Evolutionary conservation across 2,888 invertebrate species (phyloP), one percentile per base, ranked within the genome.

Genomic region (Mimas tiliae): DNA sequence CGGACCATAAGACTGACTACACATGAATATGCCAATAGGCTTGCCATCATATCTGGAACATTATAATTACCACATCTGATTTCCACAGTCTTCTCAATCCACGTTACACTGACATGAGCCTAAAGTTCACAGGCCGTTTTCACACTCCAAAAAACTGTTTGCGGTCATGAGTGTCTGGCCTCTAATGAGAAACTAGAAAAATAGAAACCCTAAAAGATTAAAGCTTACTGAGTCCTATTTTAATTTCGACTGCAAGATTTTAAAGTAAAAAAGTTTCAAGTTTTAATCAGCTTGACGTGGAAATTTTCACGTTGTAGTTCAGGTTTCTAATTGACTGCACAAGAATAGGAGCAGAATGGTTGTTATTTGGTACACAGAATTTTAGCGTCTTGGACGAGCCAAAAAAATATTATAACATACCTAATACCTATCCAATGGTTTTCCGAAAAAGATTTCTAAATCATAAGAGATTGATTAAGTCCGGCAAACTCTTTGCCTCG

Each of bases 61-160:
- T 50, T 4, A 33, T 42, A 38, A 34, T 8, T 58, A 9, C 34
- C 65, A 6, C 34, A 58, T 65, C 48, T 47, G 33, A 65, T 19
- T 1, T 4, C 27, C 27, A 27, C 19, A 27, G 33, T 12, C 9
- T 65, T 21, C 55, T 34, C 14, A 19, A 7, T 21, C n/a, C 16
- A 7, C 2, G 65, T 19, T 14, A 70, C 69, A 64, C 52, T 14
- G 27, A 52, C 58, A 70, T 68, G 73, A 68, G 66, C 69, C 66
- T 71, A 27, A 27, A 71, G 68, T 74, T 71, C 62, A 72, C 69
- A 73, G 78, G 80, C 76, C 74, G 78, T 78, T 82, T 86, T 82
- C 82, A 83, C 86, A 86, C 86, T 81, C 85, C 79, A 83, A 82
- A 84, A 82, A 84, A 76, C 76, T 68, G 72, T 78, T 75, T 74